Evolutionary conservation across 2,113 vertebrate species (phyloP).

Genomic region (Pavo muticus): DNA sequence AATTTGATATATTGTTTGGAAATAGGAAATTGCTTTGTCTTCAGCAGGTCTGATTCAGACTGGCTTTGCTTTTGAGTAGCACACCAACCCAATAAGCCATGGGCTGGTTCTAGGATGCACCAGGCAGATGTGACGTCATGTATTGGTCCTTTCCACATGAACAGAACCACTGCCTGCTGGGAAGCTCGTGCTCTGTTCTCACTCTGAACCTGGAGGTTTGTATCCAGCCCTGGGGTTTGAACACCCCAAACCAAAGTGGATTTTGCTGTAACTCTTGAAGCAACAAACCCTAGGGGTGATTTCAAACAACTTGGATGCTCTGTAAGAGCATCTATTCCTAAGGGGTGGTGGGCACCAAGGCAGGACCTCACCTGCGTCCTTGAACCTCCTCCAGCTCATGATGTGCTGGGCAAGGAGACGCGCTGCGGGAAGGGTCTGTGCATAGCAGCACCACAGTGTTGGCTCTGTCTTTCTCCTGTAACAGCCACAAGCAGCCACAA

Average conservation of each 20-base stretch:
- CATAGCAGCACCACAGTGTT: background rate
- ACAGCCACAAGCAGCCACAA: background rate
- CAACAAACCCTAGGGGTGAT: background rate
- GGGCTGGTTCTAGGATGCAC: background rate
- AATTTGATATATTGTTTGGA: no score
- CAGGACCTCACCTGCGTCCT: background rate
- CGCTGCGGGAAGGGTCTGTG: background rate
- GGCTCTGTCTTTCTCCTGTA: background rate
- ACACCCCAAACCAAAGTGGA: background rate
- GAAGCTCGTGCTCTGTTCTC: background rate
- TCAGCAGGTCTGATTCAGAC: slow-evolving; percentile 24
- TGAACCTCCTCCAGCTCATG: background rate
- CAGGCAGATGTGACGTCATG: background rate
- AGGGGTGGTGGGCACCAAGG: background rate
- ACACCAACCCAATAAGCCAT: background rate
- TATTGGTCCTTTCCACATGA: no score
- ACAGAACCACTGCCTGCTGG: background rate
- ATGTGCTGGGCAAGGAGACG: background rate
- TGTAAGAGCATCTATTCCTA: background rate
- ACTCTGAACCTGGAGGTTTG: background rate
- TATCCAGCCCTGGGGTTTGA: background rate
- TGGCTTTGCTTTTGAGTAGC: slow-evolving; percentile 20
- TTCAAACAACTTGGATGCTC: background rate
- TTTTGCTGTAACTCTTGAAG: background rate
- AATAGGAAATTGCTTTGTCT: background rate